Evolutionary conservation across 2,888 invertebrate genomes (phyloP).

Genomic region (Corbicula japonica): DNA sequence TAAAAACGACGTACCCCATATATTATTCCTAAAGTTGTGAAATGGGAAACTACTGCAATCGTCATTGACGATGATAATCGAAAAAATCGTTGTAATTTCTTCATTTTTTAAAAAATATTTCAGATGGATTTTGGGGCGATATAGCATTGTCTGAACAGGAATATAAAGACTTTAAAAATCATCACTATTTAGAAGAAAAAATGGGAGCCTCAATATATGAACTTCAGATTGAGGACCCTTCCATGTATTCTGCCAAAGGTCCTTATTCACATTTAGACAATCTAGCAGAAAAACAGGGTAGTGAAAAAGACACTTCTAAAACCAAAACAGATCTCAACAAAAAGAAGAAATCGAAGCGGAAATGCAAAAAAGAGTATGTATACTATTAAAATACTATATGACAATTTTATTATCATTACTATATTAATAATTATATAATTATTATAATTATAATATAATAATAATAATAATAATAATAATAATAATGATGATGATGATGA

Average conservation of each 20-base stretch:
- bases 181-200: slow-evolving; percentile 57
- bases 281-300: slow-evolving; percentile 18
- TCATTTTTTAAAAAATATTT: too few relatives aligned
- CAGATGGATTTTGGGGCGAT: slow-evolving; percentile 83
- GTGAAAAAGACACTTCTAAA: slow-evolving; percentile 31
- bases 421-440: not conserved
- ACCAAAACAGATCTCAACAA: slow-evolving; percentile 39
- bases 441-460: not conserved
- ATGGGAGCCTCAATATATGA: slow-evolving; percentile 68
- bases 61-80: too few relatives aligned
- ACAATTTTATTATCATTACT: not conserved
- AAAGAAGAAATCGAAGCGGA: slow-evolving; percentile 56
- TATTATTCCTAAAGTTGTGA: too few relatives aligned
- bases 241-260: slow-evolving; percentile 51
- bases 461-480: too few relatives aligned
- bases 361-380: slow-evolving; percentile 71
- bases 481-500: too few relatives aligned
- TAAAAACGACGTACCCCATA: too few relatives aligned
- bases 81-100: too few relatives aligned
- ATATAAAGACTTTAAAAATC: slow-evolving; percentile 62
- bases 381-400: not conserved
- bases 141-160: slow-evolving; percentile 83
- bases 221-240: slow-evolving; percentile 77
- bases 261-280: slow-evolving; percentile 59
- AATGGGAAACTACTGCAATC: too few relatives aligned